Conservation (phyloP, 2,113 vertebrate genomes). For the human region DNA sequence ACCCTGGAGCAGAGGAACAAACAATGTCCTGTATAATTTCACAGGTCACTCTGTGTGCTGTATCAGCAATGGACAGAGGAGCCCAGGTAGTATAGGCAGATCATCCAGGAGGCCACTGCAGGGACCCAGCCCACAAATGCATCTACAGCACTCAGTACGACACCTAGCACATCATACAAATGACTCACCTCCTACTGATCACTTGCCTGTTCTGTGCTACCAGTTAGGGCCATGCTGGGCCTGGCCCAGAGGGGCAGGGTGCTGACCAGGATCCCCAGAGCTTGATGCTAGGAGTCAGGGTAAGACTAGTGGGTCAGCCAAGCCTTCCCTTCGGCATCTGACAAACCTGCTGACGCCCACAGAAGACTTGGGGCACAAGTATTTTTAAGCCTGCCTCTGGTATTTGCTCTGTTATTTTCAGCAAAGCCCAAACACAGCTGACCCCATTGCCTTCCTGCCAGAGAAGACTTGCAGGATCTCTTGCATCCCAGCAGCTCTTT, state of each 20-base stretch:
- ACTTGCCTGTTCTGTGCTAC: neutral
- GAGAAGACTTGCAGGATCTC: neutral
- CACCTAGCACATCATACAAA: neutral
- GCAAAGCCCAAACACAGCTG: conserved; percentile 29
- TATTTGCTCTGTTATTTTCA: conserved; percentile 49
- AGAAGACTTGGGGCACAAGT: neutral
- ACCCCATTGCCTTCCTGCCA: conserved; percentile 38
- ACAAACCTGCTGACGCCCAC: neutral
- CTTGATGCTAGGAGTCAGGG: neutral
- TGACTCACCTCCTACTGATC: neutral
- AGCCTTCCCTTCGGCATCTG: neutral
- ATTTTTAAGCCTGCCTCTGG: conserved; percentile 30
- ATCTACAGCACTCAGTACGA: neutral
- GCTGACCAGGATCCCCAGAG: neutral
- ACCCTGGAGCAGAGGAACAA: neutral
- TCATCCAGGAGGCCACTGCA: neutral
- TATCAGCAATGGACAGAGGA: neutral
- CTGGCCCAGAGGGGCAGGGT: neutral
- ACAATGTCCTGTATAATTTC: neutral
- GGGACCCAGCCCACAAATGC: neutral
- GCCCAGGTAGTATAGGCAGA: neutral
- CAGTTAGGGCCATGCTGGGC: neutral
- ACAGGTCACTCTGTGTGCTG: neutral
- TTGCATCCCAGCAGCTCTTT: neutral
- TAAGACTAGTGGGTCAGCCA: neutral